Evolutionary conservation across 2,797 vertebrate species (phyloP), one percentile per base, ranked within the genome.

Genomic region (Channallabes apus): DNA sequence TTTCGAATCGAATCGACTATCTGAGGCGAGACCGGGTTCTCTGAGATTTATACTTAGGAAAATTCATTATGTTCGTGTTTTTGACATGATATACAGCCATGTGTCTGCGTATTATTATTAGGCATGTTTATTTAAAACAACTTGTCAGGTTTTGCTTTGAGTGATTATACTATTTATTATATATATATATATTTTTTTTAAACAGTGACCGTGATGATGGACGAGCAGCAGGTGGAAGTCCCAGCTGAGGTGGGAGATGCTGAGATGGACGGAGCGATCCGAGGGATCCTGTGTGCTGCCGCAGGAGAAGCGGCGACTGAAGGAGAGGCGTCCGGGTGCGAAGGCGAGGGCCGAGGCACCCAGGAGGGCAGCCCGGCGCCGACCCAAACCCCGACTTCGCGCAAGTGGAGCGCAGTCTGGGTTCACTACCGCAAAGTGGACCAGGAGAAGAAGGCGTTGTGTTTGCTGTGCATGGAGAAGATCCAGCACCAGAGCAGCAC

Each of bases 391-490:
- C 84, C 86, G 1, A 81, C 86, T 0, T 89, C 65, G 32, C 89
- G 89, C 0, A 89, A 89, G 67, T 91, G 92, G 76, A 95, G 94
- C 72, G 87, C 92, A 15, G 92, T 95, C 59, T 95, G 94, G 94
- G 92, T 82, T 35, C 90, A 94, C 75, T 95, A 89, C 7, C 89
- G 93, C 14, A 89, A 83, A 22, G 84, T 94, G 86, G 91, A 92
- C 18, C 88, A 90, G 67, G 87, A 92, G 73, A 88, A 84, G 0
- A 91, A 89, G 27, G 93, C 91, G 5, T 87, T 91, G 27, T 95
- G 94, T 80, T 84, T 90, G 75, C 89, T 94, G 54, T 95, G 95
- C 86, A 91, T 88, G 89, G 92, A 94, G 82, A 94, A 91, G 88
- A 87, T 95, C 24, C 87, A 92, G 79, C 88, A 91, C 69, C 89